Evolutionary conservation across 2,888 invertebrate genomes (phyloP).

Genomic region (Yponomeuta plumbellus): DNA sequence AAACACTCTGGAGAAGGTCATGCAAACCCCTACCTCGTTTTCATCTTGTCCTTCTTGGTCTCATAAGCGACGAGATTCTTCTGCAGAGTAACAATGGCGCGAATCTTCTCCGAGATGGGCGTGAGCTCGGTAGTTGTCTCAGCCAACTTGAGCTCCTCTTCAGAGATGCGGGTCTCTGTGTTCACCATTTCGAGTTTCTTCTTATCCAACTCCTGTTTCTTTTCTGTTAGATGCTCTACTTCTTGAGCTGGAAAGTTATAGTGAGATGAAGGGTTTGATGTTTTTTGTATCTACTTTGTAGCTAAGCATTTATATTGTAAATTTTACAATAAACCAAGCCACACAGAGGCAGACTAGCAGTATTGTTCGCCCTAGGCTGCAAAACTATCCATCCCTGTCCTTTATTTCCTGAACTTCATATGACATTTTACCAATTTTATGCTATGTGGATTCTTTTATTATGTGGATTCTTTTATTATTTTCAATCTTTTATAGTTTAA

Average conservation of each 20-base stretch:
- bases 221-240: conserved; percentile 69
- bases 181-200: conserved; percentile 75
- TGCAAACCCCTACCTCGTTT: conserved; percentile 59
- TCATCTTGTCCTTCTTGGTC: conserved; percentile 72
- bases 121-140: conserved; percentile 74
- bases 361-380: no score
- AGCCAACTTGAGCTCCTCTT: conserved; percentile 76
- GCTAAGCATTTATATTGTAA: no score
- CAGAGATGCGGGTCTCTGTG: conserved; percentile 78
- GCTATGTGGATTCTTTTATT: no score
- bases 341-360: no score
- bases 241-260: conserved; percentile 55
- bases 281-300: no score
- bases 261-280: neutral
- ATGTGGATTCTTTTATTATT: no score
- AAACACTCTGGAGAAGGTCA: no score
- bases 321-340: no score
- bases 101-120: conserved; percentile 71
- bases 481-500: no score
- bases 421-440: no score
- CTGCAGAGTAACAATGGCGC: conserved; percentile 70
- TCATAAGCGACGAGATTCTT: conserved; percentile 71
- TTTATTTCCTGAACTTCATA: no score
- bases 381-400: no score
- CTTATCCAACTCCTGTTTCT: conserved; percentile 78